These are phyloP conservation scores for Amiota mariae DNA, from an alignment of 2,888 invertebrate species.

Conservation along the genomic window DNA sequence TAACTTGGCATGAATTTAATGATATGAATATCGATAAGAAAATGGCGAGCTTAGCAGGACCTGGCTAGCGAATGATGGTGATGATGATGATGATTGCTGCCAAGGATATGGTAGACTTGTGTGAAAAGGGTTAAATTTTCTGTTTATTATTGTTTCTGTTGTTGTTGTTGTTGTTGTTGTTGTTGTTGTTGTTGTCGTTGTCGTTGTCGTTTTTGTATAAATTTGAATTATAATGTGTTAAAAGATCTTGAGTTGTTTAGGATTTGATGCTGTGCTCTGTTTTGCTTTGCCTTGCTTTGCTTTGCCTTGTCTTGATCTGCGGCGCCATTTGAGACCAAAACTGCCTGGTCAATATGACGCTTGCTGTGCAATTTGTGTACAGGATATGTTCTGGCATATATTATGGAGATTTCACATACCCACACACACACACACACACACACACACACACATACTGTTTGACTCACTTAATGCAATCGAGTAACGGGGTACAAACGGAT, in stretches of 20 bases:
- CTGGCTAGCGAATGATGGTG: not conserved
- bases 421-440: not conserved
- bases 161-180: constrained; percentile 28
- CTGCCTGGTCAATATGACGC: constrained; percentile 28
- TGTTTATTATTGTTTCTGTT: not conserved
- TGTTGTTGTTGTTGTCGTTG: constrained; percentile 27
- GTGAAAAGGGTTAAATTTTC: constrained; percentile 59
- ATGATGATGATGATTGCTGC: not conserved
- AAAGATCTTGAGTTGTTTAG: constrained; percentile 34
- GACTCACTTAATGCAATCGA: constrained; percentile 5
- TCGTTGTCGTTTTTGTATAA: constrained; percentile 63
- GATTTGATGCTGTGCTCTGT: not conserved
- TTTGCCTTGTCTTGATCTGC: too few species aligned
- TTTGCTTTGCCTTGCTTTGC: not conserved
- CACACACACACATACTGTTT: not conserved
- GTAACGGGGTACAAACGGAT: constrained; percentile 18
- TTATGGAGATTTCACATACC: constrained; percentile 68
- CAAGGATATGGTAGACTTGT: constrained; percentile 38
- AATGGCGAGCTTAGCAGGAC: constrained; percentile 38
- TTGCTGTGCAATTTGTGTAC: constrained; percentile 73
- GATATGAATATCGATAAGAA: constrained; percentile 62
- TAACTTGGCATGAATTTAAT: constrained; percentile 48
- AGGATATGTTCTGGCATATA: constrained; percentile 74
- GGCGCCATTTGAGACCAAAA: too few species aligned
- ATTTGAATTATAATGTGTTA: constrained; percentile 67